These are phyloP conservation scores for Ursus arctos DNA, from an alignment of 2,113 vertebrate species.

Conservation along the genomic window DNA sequence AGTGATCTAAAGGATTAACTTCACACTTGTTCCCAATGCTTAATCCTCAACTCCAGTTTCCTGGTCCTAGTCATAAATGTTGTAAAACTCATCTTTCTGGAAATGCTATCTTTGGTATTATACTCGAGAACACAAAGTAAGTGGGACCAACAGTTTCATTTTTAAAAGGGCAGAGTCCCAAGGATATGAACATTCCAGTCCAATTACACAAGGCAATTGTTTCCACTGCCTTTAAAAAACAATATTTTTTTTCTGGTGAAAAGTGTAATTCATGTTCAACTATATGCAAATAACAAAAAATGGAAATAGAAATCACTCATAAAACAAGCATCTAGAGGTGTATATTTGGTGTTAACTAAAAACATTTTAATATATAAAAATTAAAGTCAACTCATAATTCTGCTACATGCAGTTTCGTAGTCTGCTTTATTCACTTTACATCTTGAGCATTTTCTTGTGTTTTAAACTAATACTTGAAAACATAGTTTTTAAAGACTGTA, in stretches of 20 bases:
- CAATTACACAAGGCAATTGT: not conserved
- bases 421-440: not conserved
- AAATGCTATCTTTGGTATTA: not conserved
- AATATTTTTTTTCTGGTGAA: not conserved
- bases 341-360: slow-evolving; percentile 44
- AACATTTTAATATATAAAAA: slow-evolving; percentile 40
- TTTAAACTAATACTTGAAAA: slow-evolving; percentile 49
- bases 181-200: not conserved
- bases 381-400: not conserved
- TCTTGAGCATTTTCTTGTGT: not conserved
- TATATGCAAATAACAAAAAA: slow-evolving; percentile 6
- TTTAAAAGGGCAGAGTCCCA: not conserved
- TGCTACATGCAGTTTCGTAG: not conserved
- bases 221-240: not conserved
- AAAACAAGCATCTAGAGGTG: not conserved
- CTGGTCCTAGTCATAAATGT: slow-evolving; percentile 7
- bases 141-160: not conserved
- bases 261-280: not conserved
- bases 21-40: not conserved
- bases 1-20: slow-evolving; percentile 32
- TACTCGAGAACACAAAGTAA: not conserved
- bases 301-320: slow-evolving; percentile 1
- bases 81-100: not conserved
- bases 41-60: not conserved
- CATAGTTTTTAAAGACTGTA: not conserved